These are phyloP conservation scores for Chaetodon auriga DNA, from an alignment of 2,113 vertebrate species.

Conservation along the genomic window DNA sequence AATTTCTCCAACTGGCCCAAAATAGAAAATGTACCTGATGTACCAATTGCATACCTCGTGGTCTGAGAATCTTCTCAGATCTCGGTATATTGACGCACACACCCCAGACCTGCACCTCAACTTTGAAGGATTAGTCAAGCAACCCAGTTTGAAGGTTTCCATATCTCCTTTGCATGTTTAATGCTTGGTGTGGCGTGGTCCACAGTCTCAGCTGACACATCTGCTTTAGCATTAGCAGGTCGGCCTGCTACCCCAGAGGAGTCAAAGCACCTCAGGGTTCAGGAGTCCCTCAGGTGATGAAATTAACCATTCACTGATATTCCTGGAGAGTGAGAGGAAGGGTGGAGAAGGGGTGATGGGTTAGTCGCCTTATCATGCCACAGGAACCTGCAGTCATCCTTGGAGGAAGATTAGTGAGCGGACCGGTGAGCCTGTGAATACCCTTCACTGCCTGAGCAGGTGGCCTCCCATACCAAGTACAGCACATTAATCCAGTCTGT, in stretches of 20 bases:
- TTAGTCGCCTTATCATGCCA: constrained; percentile 62
- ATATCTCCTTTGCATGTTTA: neutral
- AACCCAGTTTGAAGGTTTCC: neutral
- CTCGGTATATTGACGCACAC: neutral
- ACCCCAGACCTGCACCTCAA: neutral
- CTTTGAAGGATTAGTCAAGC: neutral
- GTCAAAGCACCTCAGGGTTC: constrained; percentile 53
- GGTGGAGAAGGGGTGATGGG: neutral
- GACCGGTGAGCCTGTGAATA: constrained; percentile 71
- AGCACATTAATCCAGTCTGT: constrained; percentile 77
- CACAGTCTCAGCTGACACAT: constrained; percentile 8
- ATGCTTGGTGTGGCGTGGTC: neutral
- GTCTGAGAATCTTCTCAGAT: neutral
- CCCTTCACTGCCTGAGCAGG: constrained; percentile 76
- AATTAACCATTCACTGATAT: constrained; percentile 68
- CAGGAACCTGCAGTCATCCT: constrained; percentile 76
- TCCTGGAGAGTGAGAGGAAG: constrained; percentile 38
- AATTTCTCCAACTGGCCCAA: neutral
- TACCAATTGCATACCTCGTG: neutral
- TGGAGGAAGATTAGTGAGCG: constrained; percentile 76
- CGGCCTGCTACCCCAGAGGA: constrained; percentile 33
- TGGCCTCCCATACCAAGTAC: constrained; percentile 75
- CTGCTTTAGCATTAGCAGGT: constrained; percentile 49
- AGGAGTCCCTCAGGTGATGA: constrained; percentile 64
- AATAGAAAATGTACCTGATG: neutral